Conservation (phyloP, 2,113 vertebrate species). For the Podocnemis expansa region DNA sequence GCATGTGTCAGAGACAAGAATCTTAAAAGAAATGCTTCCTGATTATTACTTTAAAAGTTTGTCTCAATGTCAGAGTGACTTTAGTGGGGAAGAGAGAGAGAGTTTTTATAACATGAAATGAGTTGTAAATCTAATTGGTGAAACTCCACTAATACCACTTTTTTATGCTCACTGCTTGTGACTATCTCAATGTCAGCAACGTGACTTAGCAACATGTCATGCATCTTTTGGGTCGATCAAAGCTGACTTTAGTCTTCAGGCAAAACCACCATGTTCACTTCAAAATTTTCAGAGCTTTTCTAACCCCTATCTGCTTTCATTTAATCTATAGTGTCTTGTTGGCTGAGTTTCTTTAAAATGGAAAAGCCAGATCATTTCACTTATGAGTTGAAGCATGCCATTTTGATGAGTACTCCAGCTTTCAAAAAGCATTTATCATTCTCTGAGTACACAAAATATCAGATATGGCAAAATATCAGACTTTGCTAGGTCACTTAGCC, state of each 20-base stretch:
- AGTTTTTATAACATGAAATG: background rate
- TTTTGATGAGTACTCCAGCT: constrained; percentile 15
- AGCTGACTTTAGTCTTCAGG: background rate
- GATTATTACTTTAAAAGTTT: background rate
- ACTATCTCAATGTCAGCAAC: background rate
- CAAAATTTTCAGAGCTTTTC: constrained; percentile 26
- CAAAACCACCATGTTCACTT: background rate
- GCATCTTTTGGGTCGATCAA: background rate
- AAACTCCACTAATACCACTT: background rate
- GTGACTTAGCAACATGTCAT: background rate
- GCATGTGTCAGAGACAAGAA: background rate
- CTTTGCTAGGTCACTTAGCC: background rate
- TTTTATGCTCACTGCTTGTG: background rate
- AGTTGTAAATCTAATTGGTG: background rate
- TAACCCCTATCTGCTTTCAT: background rate
- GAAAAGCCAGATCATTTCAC: constrained; percentile 44
- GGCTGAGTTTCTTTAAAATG: constrained; percentile 57
- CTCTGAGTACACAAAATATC: background rate
- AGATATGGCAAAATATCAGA: background rate
- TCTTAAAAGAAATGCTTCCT: background rate
- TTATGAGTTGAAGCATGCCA: constrained; percentile 23
- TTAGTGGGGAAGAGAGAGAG: background rate
- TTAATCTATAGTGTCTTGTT: constrained; percentile 39
- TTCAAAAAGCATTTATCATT: background rate
- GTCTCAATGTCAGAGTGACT: background rate